These are phyloP conservation scores for Holcopasites calliopsidis DNA, from an alignment of 1,140 invertebrate species.

Conservation along the genomic window DNA sequence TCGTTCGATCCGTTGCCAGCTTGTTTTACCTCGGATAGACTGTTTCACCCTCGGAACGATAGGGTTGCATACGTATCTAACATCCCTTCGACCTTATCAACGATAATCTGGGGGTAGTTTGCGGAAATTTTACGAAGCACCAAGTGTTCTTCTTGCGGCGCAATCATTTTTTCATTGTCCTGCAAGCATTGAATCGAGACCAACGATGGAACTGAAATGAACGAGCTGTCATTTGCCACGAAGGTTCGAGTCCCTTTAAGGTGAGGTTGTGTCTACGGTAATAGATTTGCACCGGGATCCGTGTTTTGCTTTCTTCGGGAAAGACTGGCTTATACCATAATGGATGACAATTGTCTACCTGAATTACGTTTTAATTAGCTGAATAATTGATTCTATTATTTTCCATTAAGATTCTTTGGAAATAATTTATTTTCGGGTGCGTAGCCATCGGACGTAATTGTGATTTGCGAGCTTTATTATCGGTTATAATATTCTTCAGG, in stretches of 20 bases:
- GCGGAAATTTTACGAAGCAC: no score
- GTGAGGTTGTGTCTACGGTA: conserved; percentile 18
- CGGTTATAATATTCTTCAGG: conserved; percentile 26
- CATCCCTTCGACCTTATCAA: not conserved
- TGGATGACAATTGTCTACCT: no score
- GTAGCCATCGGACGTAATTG: not conserved
- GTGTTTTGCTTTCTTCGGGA: conserved; percentile 8
- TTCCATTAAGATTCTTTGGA: no score
- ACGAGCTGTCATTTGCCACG: not conserved
- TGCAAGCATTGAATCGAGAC: no score
- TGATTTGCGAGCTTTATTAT: conserved; percentile 1
- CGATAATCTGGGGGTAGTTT: not conserved
- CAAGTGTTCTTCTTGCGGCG: not conserved
- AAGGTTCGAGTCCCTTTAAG: conserved; percentile 33
- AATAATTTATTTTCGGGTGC: no score
- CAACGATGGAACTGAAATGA: not conserved
- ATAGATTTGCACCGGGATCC: not conserved
- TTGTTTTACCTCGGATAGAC: conserved; percentile 45
- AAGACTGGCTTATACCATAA: no score
- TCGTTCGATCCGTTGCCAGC: conserved; percentile 58
- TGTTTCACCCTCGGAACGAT: conserved; percentile 46
- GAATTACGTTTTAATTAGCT: no score
- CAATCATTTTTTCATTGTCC: not conserved
- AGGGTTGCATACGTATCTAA: not conserved
- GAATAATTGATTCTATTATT: no score